A percentile compares a stretch with the other conserved stretches of the same genome.
These are phyloP conservation scores for Leucosticte australis DNA, from an alignment of 2,113 vertebrate species.

Conservation along the genomic window DNA sequence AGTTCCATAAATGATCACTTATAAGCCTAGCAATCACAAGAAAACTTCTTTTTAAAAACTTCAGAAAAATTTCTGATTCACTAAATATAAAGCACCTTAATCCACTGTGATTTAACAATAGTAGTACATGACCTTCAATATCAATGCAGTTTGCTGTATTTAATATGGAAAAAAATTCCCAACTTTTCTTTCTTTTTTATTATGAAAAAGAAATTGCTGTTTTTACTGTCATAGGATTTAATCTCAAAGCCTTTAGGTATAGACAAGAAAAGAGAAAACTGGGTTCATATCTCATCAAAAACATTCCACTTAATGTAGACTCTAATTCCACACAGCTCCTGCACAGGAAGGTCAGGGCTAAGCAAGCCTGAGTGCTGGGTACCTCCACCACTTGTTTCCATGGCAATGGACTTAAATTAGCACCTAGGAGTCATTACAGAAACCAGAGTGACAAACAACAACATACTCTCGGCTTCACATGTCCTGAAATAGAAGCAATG, in stretches of 20 bases:
- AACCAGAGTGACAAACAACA: slow-evolving; percentile 16
- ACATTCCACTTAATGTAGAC: neutral
- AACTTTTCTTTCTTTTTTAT: neutral
- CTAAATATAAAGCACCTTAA: neutral
- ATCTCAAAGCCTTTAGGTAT: neutral
- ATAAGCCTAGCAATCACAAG: neutral
- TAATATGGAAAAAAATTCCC: neutral
- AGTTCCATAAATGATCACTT: neutral
- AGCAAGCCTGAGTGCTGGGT: neutral
- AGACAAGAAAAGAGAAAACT: neutral
- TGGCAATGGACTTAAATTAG: slow-evolving; percentile 63
- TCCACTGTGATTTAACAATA: neutral
- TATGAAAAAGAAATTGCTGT: neutral
- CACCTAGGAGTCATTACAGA: slow-evolving; percentile 45
- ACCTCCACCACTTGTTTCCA: slow-evolving; percentile 51
- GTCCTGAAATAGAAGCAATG: slow-evolving; percentile 47
- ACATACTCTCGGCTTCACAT: neutral
- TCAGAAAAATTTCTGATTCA: neutral
- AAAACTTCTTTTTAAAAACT: neutral
- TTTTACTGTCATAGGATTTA: neutral
- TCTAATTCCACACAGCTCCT: neutral
- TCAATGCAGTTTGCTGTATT: neutral
- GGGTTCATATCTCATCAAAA: neutral
- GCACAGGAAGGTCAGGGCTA: slow-evolving; percentile 31
- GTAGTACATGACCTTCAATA: neutral